These are phyloP conservation scores for Chionomys nivalis DNA, from an alignment of 2,113 vertebrate genomes.

Conservation along the genomic window DNA sequence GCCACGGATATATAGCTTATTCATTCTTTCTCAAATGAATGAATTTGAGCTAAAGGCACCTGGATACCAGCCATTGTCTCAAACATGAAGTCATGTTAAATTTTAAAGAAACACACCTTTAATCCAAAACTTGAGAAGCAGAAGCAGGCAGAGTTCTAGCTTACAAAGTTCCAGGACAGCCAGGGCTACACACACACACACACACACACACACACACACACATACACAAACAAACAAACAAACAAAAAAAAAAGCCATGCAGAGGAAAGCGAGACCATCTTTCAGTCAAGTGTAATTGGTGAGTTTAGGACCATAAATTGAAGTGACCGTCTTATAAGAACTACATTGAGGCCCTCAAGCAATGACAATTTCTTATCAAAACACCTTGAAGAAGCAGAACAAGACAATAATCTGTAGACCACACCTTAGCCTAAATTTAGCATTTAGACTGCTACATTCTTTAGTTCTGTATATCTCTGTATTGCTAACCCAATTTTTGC, in stretches of 20 bases:
- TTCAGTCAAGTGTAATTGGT: neutral
- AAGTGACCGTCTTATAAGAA: neutral
- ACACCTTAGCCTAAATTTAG: neutral
- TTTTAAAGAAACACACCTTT: neutral
- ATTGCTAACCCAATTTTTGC: too few species aligned
- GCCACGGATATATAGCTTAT: neutral
- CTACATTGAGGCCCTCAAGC: neutral
- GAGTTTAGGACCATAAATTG: too few species aligned
- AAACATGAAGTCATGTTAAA: neutral
- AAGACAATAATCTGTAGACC: neutral
- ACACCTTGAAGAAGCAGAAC: neutral
- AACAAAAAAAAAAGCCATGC: too few species aligned
- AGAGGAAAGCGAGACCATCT: neutral
- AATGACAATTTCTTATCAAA: neutral
- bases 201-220: too few species aligned
- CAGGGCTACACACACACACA: neutral
- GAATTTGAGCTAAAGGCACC: neutral
- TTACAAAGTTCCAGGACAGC: neutral
- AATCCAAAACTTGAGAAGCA: neutral
- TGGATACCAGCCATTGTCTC: neutral
- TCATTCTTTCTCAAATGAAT: neutral
- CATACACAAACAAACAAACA: neutral
- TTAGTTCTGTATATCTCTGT: neutral
- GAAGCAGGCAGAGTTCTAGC: neutral
- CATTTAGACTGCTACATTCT: neutral